Percentiles rank a stretch among this genome's conserved stretches.
Conservation (phyloP, 2,113 vertebrate genomes). For the Periophthalmus modestus region DNA sequence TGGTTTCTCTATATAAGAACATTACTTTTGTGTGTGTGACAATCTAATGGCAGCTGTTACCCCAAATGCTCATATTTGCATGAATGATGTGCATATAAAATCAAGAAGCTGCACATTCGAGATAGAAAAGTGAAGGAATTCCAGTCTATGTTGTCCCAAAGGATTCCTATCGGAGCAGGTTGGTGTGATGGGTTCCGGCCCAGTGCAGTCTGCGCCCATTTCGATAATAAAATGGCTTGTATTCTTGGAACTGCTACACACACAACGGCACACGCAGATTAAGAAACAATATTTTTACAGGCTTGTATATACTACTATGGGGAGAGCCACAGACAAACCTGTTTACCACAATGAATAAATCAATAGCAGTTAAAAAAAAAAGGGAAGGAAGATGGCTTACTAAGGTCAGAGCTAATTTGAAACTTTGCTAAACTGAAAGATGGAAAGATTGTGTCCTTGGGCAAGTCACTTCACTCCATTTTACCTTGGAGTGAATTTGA, state of each 20-base stretch:
- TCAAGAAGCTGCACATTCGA: conserved; percentile 59
- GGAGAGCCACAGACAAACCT: conserved; percentile 24
- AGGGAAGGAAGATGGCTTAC: background rate
- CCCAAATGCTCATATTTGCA: conserved; percentile 49
- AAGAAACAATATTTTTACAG: conserved; percentile 44
- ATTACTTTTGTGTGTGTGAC: conserved; percentile 36
- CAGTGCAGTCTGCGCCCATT: conserved; percentile 72
- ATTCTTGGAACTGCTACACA: conserved; percentile 56
- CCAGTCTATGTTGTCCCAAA: conserved; percentile 52
- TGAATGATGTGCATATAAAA: conserved; percentile 64
- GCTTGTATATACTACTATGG: conserved; percentile 20
- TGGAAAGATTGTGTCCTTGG: background rate
- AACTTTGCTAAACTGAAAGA: background rate
- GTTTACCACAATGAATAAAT: conserved; percentile 23
- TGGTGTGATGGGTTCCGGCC: conserved; percentile 73
- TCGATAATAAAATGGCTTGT: conserved; percentile 75
- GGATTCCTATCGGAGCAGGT: conserved; percentile 73
- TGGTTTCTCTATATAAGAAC: conserved; percentile 11
- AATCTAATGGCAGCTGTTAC: conserved; percentile 47
- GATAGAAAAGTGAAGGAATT: conserved; percentile 53
- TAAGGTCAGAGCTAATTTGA: background rate
- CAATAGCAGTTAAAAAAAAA: background rate
- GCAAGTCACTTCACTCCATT: background rate
- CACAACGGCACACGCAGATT: conserved; percentile 57
- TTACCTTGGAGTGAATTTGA: too few species aligned